Evolutionary conservation across 2,797 vertebrate genomes (phyloP).

Genomic region (Sebastiscus tertius): DNA sequence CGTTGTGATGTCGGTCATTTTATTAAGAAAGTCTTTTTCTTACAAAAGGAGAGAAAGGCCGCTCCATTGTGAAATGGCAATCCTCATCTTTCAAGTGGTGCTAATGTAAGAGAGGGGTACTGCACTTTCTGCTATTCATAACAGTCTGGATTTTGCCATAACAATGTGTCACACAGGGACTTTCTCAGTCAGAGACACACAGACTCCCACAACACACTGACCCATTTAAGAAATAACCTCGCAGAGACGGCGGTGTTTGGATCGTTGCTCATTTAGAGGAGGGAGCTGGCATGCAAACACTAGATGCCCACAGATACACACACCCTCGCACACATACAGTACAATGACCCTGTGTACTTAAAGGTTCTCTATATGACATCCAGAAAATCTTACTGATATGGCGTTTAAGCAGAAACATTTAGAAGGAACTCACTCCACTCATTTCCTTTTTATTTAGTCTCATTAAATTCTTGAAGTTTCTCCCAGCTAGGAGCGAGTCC

Average conservation of each 20-base stretch:
- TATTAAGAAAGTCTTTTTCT: not conserved
- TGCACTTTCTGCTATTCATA: not conserved
- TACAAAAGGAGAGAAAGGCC: not conserved
- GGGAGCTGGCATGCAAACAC: not conserved
- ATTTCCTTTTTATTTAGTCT: not conserved
- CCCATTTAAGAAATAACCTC: not conserved
- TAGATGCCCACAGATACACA: not conserved
- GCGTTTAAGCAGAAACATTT: not conserved
- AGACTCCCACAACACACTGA: slow-evolving; percentile 1
- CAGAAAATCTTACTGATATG: no score
- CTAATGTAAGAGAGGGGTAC: not conserved
- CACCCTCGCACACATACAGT: not conserved
- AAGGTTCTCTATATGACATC: no score
- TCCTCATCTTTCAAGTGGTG: not conserved
- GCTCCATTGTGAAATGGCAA: not conserved
- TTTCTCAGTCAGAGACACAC: not conserved
- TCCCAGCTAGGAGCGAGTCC: not conserved
- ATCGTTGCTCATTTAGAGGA: not conserved
- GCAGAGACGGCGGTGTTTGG: not conserved
- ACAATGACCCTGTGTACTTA: not conserved
- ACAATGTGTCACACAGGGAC: not conserved
- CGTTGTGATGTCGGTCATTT: not conserved
- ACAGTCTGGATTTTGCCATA: not conserved
- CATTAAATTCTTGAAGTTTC: not conserved
- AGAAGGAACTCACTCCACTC: not conserved